Percentiles rank a stretch among this genome's conserved stretches.
Conservation (phyloP, 1,140 invertebrate genomes). For the Brachionus calyciflorus region DNA sequence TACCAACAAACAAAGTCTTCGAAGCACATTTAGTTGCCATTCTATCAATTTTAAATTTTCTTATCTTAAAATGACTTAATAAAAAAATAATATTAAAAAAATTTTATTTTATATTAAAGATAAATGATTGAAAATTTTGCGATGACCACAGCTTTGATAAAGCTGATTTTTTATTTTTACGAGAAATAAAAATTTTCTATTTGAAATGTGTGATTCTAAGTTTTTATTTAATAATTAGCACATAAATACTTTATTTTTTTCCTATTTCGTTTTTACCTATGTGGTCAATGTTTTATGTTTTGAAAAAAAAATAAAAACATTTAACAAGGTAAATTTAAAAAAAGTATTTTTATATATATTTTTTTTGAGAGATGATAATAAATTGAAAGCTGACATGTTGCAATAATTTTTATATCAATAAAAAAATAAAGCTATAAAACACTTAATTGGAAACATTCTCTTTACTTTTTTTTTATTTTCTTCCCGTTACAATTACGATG, state of each 20-base stretch:
- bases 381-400: conserved; percentile 47
- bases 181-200: too few relatives aligned
- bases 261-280: too few relatives aligned
- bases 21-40: conserved; percentile 40
- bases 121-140: conserved; percentile 7
- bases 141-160: conserved; percentile 27
- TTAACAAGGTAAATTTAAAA: background rate
- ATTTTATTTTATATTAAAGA: background rate
- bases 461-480: background rate
- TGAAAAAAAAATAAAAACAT: background rate
- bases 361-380: background rate
- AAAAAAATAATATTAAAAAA: background rate
- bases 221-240: too few relatives aligned
- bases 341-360: background rate
- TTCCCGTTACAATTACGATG: too few relatives aligned
- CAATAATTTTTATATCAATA: conserved; percentile 21
- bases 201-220: conserved; percentile 26
- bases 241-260: too few relatives aligned
- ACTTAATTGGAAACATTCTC: conserved; percentile 26
- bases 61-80: background rate
- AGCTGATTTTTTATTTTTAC: conserved; percentile 25
- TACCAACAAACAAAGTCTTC: conserved; percentile 46
- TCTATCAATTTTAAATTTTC: background rate
- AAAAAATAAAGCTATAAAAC: conserved; percentile 44
- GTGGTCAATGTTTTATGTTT: background rate